Evolutionary conservation across 2,797 vertebrate genomes (phyloP).

Genomic region (Clamator glandarius): DNA sequence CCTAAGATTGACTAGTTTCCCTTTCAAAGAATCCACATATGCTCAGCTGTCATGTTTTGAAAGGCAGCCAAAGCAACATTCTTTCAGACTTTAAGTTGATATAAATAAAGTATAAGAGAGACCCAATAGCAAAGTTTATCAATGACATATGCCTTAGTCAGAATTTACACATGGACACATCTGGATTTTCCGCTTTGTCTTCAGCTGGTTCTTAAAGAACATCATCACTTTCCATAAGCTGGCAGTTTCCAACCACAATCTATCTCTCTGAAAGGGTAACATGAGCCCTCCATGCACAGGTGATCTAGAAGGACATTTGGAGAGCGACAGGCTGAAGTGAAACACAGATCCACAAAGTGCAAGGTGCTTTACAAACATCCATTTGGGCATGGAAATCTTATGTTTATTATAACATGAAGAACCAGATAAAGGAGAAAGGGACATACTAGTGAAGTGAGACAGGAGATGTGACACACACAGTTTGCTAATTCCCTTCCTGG

Average conservation of each 20-base stretch:
- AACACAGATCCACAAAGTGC: neutral
- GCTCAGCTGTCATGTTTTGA: constrained; percentile 69
- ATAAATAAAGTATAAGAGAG: constrained; percentile 70
- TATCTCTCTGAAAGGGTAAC: neutral
- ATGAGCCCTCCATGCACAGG: neutral
- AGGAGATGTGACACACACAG: neutral
- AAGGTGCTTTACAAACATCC: neutral
- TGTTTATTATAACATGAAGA: fast-evolving
- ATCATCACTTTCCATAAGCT: neutral
- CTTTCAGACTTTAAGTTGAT: constrained; percentile 64
- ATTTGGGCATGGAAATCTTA: neutral
- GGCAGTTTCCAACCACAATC: neutral
- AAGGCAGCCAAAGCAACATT: constrained; percentile 67
- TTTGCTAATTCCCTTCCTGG: neutral
- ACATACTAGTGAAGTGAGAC: neutral
- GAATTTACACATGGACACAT: neutral
- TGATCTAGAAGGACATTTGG: neutral
- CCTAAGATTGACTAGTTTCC: constrained; percentile 68
- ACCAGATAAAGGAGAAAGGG: neutral
- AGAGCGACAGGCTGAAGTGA: neutral
- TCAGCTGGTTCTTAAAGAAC: constrained; percentile 1
- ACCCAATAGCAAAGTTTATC: constrained; percentile 56
- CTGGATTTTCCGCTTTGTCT: constrained; percentile 21
- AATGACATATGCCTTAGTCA: constrained; percentile 19
- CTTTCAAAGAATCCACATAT: constrained; percentile 64